Conservation (phyloP, 2,113 vertebrate genomes). For the Amblyopsis rosae region DNA sequence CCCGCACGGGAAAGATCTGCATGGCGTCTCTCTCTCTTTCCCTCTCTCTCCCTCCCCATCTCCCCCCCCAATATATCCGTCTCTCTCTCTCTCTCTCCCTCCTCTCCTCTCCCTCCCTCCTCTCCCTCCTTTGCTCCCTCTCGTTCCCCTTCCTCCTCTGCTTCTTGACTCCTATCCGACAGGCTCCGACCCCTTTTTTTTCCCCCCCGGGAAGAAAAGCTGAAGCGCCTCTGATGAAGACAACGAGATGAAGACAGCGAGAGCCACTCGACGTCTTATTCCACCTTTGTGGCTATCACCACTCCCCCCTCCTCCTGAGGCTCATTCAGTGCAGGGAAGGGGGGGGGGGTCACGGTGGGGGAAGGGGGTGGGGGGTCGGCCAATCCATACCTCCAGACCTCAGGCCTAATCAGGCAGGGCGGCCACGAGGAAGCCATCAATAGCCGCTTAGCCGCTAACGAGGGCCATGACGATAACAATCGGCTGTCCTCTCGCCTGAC, state of each 20-base stretch:
- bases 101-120: slow-evolving; percentile 29
- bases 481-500: slow-evolving; percentile 50
- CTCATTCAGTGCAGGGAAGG: neutral
- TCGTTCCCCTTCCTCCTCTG: neutral
- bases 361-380: neutral
- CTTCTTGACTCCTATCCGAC: neutral
- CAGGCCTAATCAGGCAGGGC: slow-evolving; percentile 58
- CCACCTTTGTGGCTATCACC: slow-evolving; percentile 8
- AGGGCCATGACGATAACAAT: slow-evolving; percentile 67
- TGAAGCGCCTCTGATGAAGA: slow-evolving; percentile 15
- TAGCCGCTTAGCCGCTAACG: slow-evolving; percentile 68
- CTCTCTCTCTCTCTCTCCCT: too few relatives aligned
- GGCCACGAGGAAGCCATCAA: slow-evolving; percentile 52
- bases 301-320: slow-evolving; percentile 15
- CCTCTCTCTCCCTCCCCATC: too few relatives aligned
- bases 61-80: too few relatives aligned
- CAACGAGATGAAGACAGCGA: neutral
- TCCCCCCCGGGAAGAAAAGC: slow-evolving; percentile 1
- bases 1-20: slow-evolving; percentile 35
- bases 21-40: too few relatives aligned
- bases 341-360: too few relatives aligned
- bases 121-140: slow-evolving; percentile 3
- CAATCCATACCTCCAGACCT: slow-evolving; percentile 62
- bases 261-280: slow-evolving; percentile 1
- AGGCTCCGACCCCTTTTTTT: slow-evolving; percentile 4